Evolutionary conservation across 92 coral and sea anemone genomes (phyloP).

Genomic region (Phenganax stokvisi): DNA sequence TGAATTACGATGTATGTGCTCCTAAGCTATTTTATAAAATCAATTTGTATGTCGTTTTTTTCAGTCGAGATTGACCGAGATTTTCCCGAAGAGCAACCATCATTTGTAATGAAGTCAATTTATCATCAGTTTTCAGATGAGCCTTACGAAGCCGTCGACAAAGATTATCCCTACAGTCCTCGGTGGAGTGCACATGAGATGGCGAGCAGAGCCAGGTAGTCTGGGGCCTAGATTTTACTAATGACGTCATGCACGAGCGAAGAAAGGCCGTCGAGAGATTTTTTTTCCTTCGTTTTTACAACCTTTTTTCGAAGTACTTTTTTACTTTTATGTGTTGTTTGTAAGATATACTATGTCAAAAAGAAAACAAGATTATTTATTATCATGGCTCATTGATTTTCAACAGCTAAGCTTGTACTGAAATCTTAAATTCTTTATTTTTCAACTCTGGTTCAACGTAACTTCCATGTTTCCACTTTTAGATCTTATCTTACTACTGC

Average conservation of each 20-base stretch:
- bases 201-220: constrained; percentile 84
- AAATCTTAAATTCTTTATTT: neutral
- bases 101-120: constrained; percentile 69
- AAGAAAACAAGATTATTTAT: too few relatives aligned
- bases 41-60: neutral
- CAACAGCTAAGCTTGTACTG: too few relatives aligned
- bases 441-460: neutral
- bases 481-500: constrained; percentile 62
- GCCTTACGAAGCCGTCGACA: constrained; percentile 58
- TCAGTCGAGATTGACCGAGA: constrained; percentile 46
- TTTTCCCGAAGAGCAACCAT: constrained; percentile 86
- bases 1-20: neutral
- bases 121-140: constrained; percentile 65
- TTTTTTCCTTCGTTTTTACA: neutral
- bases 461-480: constrained; percentile 16
- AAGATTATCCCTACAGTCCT: constrained; percentile 77
- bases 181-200: constrained; percentile 71
- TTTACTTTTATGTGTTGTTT: too few relatives aligned
- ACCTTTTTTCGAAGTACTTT: too few relatives aligned
- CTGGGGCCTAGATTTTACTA: neutral
- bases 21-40: neutral
- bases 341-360: too few relatives aligned
- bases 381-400: too few relatives aligned
- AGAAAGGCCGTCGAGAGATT: neutral
- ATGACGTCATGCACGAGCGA: too few relatives aligned